Evolutionary conservation across 1,140 invertebrate species (phyloP).

Genomic region (Subanguina moxae): DNA sequence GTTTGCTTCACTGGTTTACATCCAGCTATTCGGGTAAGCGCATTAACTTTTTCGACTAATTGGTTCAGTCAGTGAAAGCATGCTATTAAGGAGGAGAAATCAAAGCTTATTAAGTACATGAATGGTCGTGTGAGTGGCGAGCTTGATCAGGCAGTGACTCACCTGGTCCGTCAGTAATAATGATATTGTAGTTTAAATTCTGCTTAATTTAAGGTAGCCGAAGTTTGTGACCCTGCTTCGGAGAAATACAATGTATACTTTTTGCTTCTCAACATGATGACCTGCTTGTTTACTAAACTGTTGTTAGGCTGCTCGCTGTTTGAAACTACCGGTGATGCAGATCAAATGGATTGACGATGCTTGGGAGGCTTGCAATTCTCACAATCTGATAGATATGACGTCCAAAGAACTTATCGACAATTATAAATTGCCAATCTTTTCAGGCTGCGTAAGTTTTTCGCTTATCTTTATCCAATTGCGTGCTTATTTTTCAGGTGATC

Average conservation of each 20-base stretch:
- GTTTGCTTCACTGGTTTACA: neutral
- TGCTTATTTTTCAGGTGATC: neutral
- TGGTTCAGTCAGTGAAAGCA: neutral
- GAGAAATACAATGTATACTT: neutral
- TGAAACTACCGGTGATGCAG: neutral
- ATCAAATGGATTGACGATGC: slow-evolving; percentile 2
- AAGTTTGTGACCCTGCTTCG: slow-evolving; percentile 2
- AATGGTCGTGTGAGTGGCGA: neutral
- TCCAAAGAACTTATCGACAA: neutral
- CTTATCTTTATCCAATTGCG: neutral
- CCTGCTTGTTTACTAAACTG: no score
- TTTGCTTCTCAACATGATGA: neutral
- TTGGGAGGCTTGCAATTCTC: neutral
- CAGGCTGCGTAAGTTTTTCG: neutral
- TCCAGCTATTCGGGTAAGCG: neutral
- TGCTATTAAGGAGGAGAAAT: slow-evolving; percentile 1
- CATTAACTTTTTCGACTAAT: neutral
- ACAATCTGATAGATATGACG: neutral
- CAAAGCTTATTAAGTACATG: neutral
- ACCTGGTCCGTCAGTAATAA: neutral
- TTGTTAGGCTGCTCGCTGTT: neutral
- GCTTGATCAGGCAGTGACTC: neutral
- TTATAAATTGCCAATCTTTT: neutral
- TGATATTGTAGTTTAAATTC: no score
- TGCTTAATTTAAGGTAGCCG: neutral